phyloP scores from a whole-genome alignment of 2,113 vertebrate genomes.

The Todiramphus saurophagus region DNA sequence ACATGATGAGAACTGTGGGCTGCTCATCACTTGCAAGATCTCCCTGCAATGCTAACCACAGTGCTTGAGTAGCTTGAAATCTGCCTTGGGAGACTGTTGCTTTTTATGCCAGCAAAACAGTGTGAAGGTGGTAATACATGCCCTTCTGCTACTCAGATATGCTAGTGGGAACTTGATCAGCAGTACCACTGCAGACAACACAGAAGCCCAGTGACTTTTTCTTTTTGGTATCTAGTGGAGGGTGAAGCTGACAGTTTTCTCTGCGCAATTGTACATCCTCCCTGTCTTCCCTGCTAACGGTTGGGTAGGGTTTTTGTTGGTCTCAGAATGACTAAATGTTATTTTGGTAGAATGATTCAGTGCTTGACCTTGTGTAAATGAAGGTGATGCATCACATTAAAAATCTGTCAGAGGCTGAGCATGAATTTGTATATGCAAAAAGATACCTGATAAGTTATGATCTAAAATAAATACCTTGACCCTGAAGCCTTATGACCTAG shows the following conservation, averaged over 20 bases:
- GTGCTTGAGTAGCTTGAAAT: neutral
- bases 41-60: neutral
- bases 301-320: neutral
- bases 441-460: neutral
- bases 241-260: neutral
- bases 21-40: accelerated
- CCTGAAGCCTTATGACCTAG: neutral
- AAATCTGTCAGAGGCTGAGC: neutral
- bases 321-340: neutral
- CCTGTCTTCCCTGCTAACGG: neutral
- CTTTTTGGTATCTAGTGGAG: accelerated
- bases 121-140: neutral
- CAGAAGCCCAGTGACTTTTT: neutral
- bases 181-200: neutral
- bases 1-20: neutral
- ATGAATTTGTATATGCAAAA: neutral
- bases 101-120: neutral
- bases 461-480: neutral
- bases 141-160: neutral
- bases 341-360: neutral
- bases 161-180: neutral
- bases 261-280: neutral
- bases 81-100: neutral
- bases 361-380: neutral
- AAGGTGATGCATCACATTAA: neutral